Evolutionary conservation across 2,113 vertebrate genomes (phyloP).

Genomic region (Apteryx mantelli): DNA sequence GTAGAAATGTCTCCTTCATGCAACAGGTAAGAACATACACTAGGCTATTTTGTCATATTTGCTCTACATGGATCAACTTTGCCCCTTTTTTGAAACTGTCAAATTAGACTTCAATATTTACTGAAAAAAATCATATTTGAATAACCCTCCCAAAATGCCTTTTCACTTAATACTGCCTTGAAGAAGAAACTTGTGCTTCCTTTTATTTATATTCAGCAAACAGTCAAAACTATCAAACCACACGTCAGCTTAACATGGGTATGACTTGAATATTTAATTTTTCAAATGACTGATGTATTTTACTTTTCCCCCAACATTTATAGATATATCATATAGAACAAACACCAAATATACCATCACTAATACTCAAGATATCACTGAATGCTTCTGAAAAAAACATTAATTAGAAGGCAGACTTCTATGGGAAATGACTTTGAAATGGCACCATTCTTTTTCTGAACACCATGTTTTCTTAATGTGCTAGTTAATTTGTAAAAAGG

Average conservation of each 20-base stretch:
- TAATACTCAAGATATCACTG: conserved; percentile 81
- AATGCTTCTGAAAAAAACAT: conserved; percentile 77
- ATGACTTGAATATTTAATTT: conserved; percentile 71
- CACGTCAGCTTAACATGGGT: conserved; percentile 77
- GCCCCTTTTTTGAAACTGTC: conserved; percentile 69
- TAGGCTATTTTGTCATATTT: conserved; percentile 83
- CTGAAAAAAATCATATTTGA: conserved; percentile 55
- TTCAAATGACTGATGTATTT: conserved; percentile 74
- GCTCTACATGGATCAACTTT: conserved; percentile 77
- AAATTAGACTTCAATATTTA: conserved; percentile 76
- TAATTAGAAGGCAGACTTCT: conserved; percentile 79
- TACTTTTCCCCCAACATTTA: conserved; percentile 56
- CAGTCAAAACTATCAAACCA: conserved; percentile 78
- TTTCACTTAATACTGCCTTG: conserved; percentile 71
- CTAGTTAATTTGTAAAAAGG: conserved; percentile 72
- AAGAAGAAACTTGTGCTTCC: conserved; percentile 78
- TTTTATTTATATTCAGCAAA: conserved; percentile 79
- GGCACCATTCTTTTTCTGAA: conserved; percentile 73
- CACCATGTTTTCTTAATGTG: conserved; percentile 68
- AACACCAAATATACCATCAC: conserved; percentile 82
- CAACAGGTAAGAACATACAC: conserved; percentile 88
- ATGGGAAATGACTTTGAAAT: conserved; percentile 76
- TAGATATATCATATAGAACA: conserved; percentile 77
- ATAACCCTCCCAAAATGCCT: conserved; percentile 44
- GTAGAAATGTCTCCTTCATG: conserved; percentile 88